Base-by-base conservation (phyloP, 2,113 vertebrate species). In the Gracilinanus agilis region DNA sequence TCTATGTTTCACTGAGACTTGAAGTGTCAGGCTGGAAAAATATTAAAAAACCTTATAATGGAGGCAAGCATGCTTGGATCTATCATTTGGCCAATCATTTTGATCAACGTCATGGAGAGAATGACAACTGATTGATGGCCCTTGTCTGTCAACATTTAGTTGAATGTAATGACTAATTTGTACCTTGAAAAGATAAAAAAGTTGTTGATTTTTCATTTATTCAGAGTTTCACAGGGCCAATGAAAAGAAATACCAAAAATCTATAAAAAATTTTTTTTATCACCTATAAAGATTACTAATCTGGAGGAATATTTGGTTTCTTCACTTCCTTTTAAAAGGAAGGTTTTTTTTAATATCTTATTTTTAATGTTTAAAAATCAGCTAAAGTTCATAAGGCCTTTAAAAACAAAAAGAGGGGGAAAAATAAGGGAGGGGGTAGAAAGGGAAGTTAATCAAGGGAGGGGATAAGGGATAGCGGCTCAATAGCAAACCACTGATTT, bases 41-140 rank as follows among this genome's bases (percentile, higher is more conserved):
- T 91, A 56, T 94, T 95, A 91, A 90, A 88, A 96, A 96, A 91
- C 90, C 53, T 94, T 94, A 94, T 56, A 58, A 54, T 92, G 25
- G 7, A 95, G 95, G 92, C 25, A 55, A 90, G 12, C 61, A 95
- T 96, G 83, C 27, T 92, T 16, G 92, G 54, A 53, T 90, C 44
- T 95, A 90, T 29, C 49, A 92, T 90, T 95, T 94, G 90, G 67
- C 97, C 89, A 92, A 89, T 95, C 93, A 93, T 58, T 96, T 83
- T 92, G 12, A 95, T 94, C 88, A 93, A 27, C 94, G 94, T 97
- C 93, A 89, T 54, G 94, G 94, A 96, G 61, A 90, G 24, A 19
- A 90, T 49, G 34, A 90, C 94, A 93, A 91, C 3, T 94, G 91
- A 90, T 75, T n/a, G 34, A 75, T n/a, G 3, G 29, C 16, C n/a